Evolutionary conservation across 2,113 vertebrate genomes (phyloP).

Genomic region (Eonycteris spelaea): DNA sequence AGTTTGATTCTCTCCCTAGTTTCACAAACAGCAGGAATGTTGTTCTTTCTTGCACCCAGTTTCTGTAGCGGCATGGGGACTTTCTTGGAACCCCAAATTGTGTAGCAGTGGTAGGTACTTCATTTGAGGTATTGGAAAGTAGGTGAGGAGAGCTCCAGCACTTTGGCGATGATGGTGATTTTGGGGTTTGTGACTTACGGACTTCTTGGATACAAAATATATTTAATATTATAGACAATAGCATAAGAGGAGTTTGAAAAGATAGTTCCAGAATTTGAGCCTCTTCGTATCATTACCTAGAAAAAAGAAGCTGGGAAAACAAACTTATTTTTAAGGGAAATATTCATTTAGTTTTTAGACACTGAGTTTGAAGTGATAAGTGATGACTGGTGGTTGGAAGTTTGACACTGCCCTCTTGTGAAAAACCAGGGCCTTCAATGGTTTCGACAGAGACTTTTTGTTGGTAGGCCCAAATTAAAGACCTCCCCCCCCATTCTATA

Average conservation of each 20-base stretch:
- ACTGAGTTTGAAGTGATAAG: neutral
- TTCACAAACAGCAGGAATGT: neutral
- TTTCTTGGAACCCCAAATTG: neutral
- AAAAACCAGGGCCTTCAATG: neutral
- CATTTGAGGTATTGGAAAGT: neutral
- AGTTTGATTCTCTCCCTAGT: neutral
- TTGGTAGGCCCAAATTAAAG: neutral
- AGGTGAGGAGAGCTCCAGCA: neutral
- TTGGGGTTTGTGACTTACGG: neutral
- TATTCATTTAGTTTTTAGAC: neutral
- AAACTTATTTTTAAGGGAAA: neutral
- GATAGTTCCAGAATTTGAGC: neutral
- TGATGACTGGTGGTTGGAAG: neutral
- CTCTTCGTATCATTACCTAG: neutral
- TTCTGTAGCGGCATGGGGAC: neutral
- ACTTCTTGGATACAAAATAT: neutral
- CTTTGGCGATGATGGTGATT: neutral
- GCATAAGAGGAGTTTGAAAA: neutral
- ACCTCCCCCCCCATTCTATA: neutral
- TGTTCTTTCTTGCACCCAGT: neutral
- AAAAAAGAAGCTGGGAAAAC: neutral
- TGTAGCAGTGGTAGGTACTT: neutral
- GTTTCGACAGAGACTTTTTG: neutral
- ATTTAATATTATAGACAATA: neutral
- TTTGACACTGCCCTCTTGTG: neutral